Evolutionary conservation across 2,888 invertebrate species (phyloP), one percentile per base, ranked within the genome.

Genomic region (Platypus cylindrus): DNA sequence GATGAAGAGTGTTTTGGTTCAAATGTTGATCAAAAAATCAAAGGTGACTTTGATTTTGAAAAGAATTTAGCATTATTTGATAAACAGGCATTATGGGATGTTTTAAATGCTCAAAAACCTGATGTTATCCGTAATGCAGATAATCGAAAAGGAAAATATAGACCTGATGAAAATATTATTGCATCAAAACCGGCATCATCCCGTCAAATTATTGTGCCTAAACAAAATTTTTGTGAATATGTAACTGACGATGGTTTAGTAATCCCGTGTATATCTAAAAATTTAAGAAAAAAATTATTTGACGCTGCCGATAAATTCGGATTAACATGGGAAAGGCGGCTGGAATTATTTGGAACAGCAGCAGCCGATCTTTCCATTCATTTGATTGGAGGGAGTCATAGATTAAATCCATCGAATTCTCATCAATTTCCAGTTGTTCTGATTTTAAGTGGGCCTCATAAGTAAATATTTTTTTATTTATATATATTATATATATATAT

Each of bases 11-110:
- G 83, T 56, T 85, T 86, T 63, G 84, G 81, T 17, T 71, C 71
- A 3, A 75, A 78, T 25, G 64, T 75, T 7, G 78, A 79, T 45
- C 71, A 75, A 34, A 69, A 68, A 32, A 59, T 75, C 32, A 68
- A 64, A 46, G 71, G 79, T 55, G 91, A 93, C 51, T 93, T 93
- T 66, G 91, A 93, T 68, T 91, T 93, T 68, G 91, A 93, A 58
- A 87, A 86, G 45, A 93, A 91, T 66, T 67, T 91, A 35, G 89
- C 89, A 14, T 66, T 93, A 30, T 93, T 93, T 63, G 81, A 91
- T 63, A 91, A 91, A 63, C 65, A 75, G 62, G 81, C 81, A 15
- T 68, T 83, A 30, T 83, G 78, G 73, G 74, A 82, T 51, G 74
- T 80, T 59, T 72, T 83, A 30, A 58, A 56, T 48, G 66, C 69